phyloP scores from a whole-genome alignment of 1,140 invertebrate genomes.

The Frieseomelitta varia region DNA sequence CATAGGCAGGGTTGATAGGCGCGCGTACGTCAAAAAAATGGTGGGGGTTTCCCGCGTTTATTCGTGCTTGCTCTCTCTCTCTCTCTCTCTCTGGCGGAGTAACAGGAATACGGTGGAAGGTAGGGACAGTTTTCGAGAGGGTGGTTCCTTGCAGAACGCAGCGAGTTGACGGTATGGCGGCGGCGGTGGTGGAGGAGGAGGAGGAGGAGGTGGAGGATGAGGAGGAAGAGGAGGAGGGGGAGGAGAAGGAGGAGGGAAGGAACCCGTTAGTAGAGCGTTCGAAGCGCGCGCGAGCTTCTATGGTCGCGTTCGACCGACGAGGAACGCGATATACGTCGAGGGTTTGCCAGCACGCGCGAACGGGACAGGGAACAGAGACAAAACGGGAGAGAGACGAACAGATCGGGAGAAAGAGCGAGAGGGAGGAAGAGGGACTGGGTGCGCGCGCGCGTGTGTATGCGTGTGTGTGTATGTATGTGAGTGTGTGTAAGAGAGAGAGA shows the following conservation, averaged over 20 bases:
- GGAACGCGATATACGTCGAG: conserved; percentile 49
- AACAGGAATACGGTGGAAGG: background rate
- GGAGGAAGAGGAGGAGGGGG: conserved; percentile 52
- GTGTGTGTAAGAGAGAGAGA: no score
- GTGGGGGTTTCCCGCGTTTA: conserved; percentile 34
- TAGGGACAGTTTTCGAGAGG: conserved; percentile 40
- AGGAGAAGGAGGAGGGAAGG: conserved; percentile 67
- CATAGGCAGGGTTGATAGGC: background rate
- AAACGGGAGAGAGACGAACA: conserved; percentile 21
- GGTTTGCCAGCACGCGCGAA: conserved; percentile 47
- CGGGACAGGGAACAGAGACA: conserved; percentile 27
- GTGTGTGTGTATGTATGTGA: no score
- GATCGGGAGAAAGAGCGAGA: conserved; percentile 5
- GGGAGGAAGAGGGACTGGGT: conserved; percentile 23
- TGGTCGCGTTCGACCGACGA: conserved; percentile 37
- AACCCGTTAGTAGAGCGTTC: conserved; percentile 80
- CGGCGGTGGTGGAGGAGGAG: background rate
- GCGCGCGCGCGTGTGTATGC: no score
- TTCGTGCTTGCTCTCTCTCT: conserved; percentile 9
- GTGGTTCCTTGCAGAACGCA: conserved; percentile 51
- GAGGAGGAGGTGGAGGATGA: background rate
- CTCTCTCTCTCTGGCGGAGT: background rate
- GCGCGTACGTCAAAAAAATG: background rate
- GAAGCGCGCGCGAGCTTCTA: conserved; percentile 66
- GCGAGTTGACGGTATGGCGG: background rate